Percentiles rank a stretch among this genome's conserved stretches.
phyloP scores from a whole-genome alignment of 1,140 invertebrate genomes.

The Pygmarrhopalites habei region DNA sequence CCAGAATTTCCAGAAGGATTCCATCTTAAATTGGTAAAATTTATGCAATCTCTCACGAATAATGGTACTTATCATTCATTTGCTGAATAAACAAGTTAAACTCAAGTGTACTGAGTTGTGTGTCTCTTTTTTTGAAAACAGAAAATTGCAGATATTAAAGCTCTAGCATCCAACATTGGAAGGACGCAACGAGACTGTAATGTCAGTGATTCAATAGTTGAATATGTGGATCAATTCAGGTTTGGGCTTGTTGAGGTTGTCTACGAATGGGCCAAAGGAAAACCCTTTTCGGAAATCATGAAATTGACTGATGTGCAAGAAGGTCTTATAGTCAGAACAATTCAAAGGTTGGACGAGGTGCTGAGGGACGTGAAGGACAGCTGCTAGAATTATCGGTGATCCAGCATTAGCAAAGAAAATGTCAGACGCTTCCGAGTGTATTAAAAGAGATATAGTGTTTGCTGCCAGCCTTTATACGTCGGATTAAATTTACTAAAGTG shows the following conservation, averaged over 20 bases:
- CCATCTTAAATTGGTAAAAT: conserved; percentile 19
- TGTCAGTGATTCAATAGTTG: conserved; percentile 48
- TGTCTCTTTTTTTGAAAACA: no score
- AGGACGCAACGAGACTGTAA: conserved; percentile 50
- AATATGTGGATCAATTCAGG: conserved; percentile 63
- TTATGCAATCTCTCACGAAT: no score
- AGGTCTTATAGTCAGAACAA: conserved; percentile 95
- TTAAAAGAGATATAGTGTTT: conserved; percentile 97
- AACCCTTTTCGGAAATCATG: conserved; percentile 89
- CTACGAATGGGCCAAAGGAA: conserved; percentile 88
- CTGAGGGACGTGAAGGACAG: conserved; percentile 85
- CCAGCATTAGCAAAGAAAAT: conserved; percentile 85
- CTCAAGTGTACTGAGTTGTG: no score
- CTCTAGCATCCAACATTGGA: conserved; percentile 51
- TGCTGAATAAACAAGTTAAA: no score
- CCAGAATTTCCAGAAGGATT: conserved; percentile 46
- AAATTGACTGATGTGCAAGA: conserved; percentile 89
- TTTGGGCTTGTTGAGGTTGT: conserved; percentile 89
- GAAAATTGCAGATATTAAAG: conserved; percentile 51
- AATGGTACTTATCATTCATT: no score
- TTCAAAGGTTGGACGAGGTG: conserved; percentile 91
- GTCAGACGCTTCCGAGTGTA: conserved; percentile 84
- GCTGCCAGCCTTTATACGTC: conserved; percentile 95
- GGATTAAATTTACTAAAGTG: no score
- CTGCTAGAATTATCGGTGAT: conserved; percentile 87